phyloP scores from a whole-genome alignment of 2,888 invertebrate genomes.

The Cheilosia soror region DNA sequence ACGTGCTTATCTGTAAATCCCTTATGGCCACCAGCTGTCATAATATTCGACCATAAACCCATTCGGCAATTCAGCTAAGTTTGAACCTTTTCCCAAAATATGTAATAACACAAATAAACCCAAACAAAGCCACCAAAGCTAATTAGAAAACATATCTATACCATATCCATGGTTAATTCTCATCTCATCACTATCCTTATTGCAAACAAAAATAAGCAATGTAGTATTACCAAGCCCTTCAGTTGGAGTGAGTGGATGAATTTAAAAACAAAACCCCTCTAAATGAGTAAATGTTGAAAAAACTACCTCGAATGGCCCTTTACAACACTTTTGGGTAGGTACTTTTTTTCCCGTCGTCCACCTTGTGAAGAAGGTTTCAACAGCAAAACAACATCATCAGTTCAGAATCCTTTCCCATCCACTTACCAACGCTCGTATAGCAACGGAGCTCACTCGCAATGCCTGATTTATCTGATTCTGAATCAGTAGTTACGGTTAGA shows the following conservation, averaged over 20 bases:
- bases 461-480: constrained; percentile 54
- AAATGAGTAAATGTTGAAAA: constrained; percentile 34
- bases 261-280: constrained; percentile 22
- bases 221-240: background rate
- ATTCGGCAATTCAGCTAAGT: constrained; percentile 30
- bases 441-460: constrained; percentile 2
- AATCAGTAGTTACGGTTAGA: constrained; percentile 38
- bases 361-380: constrained; percentile 23
- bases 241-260: background rate
- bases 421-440: background rate
- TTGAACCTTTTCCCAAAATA: constrained; percentile 27
- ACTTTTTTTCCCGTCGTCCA: constrained; percentile 8
- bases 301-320: constrained; percentile 40
- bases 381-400: background rate
- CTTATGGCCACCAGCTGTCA: constrained; percentile 36
- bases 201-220: constrained; percentile 1
- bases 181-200: background rate
- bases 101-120: background rate
- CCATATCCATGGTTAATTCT: constrained; percentile 44
- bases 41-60: constrained; percentile 30
- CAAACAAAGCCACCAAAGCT: constrained; percentile 27
- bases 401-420: constrained; percentile 3
- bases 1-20: constrained; percentile 10
- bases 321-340: constrained; percentile 42
- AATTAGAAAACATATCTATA: constrained; percentile 53